Evolutionary conservation across 2,113 vertebrate species (phyloP), one percentile per base, ranked within the genome.

Genomic region (Pica pica): DNA sequence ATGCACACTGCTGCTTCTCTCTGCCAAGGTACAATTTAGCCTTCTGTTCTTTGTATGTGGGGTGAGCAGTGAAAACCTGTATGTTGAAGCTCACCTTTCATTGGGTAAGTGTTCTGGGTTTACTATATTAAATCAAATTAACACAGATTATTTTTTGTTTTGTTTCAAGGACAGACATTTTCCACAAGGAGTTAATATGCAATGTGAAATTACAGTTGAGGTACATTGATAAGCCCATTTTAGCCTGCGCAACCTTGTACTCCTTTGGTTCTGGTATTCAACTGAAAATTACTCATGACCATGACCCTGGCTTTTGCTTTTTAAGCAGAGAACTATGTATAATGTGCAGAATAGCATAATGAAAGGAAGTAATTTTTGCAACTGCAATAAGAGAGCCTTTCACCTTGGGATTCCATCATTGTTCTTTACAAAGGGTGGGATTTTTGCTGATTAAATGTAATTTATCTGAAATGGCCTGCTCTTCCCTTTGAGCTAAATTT

Each of bases 311-410:
- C 33, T 94, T 95, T 93, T 92, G 28, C 83, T 95, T 60, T 95
- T 93, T 97, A 96, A 98, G 94, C 92, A 89, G 87, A 97, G 98
- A 97, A 92, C 85, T 80, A 56, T 87, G 47, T 82, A 87, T 75
- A 75, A 88, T 37, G 30, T 87, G 69, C 87, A 92, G 91, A 94
- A 94, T 94, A 95, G 92, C 73, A 57, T 75, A 96, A 94, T 95
- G 90, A 93, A 94, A 95, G 94, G 95, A 97, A 98, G 59, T 80
- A 60, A 92, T 94, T 95, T 97, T 95, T 87, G 60, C 93, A 97
- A 56, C 73, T 46, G 28, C 87, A 90, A 1, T 87, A 94, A 83
- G 69, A 94, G 56, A 80, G 69, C 80, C 52, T 96, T 97, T 97
- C 93, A 95, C 93, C 92, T 96, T 96, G 81, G 69, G 55, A 92